These are phyloP conservation scores for Petroica traversi DNA, from an alignment of 2,113 vertebrate species.

Conservation along the genomic window DNA sequence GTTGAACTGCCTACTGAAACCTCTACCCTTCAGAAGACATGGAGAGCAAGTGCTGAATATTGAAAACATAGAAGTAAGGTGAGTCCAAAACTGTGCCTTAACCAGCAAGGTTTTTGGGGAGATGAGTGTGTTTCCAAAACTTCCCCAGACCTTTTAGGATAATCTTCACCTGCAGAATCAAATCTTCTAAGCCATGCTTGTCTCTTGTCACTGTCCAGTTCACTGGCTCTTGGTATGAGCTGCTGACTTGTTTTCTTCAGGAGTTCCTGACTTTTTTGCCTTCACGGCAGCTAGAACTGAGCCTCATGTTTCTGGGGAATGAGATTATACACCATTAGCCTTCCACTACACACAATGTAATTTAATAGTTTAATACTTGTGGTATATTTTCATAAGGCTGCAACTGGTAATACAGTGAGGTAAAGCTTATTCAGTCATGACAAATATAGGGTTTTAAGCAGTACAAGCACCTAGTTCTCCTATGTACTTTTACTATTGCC, in stretches of 20 bases:
- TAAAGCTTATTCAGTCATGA: accelerated
- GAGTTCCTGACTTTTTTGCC: not conserved
- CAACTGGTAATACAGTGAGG: not conserved
- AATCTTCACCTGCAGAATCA: not conserved
- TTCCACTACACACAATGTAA: not conserved
- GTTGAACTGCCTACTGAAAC: not conserved
- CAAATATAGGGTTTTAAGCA: not conserved
- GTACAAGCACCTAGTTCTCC: not conserved
- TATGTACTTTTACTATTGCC: not conserved
- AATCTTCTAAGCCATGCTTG: not conserved
- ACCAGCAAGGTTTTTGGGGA: not conserved
- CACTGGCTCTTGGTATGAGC: not conserved
- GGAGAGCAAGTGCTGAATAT: not conserved
- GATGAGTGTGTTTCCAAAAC: not conserved
- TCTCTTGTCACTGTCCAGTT: not conserved
- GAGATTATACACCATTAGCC: not conserved
- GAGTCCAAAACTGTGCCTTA: not conserved
- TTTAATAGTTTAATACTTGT: not conserved
- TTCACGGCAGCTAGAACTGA: not conserved
- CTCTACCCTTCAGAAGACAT: not conserved
- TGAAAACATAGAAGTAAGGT: not conserved
- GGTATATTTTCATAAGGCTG: not conserved
- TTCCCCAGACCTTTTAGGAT: not conserved
- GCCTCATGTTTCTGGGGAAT: not conserved
- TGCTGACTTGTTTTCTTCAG: not conserved